Base-by-base conservation (phyloP, 1,140 invertebrate species). In the Drosophila bocqueti region DNA sequence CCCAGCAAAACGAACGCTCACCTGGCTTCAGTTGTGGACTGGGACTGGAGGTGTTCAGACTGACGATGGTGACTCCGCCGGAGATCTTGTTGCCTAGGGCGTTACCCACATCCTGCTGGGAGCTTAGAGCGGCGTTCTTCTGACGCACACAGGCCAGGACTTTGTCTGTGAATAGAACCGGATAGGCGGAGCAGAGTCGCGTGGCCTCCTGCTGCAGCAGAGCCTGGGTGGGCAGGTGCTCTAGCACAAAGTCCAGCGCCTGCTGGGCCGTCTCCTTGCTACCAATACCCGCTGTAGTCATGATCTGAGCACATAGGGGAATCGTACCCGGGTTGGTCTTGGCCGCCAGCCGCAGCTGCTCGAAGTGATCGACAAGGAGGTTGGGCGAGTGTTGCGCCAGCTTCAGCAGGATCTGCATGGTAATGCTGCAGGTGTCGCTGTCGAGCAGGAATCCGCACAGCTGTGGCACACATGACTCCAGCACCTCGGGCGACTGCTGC, bases 341-440 rank as follows among this genome's bases (percentile, higher is more conserved):
- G 6, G 95, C 95, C 2, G 95, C 95, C 62, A 95, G 93, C 76
- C 96, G 95, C 72, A 97, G 94, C 54, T 95, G 95, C 49, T 94
- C 93, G 31, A 96, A 93, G 90, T 97, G 95, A 91, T 96, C 96
- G 29, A 95, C 93, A 49, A 97, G 94, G 45, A 96, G 92, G 43
- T 95, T 93, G 0, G 96, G 95, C 46, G 95, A 94, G 50, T 95
- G 95, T 80, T 95, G 94, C 9, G 96, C 95, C 93, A 98, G 94
- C 83, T 96, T 95, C 4, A 96, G 93, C 84, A 98, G 95, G 34
- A 98, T 96, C 93, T 97, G 96, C 71, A 97, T 94, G 16, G 96
- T 95, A 49, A 95, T 65, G 96, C 89, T 95, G 95, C 92, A 57
- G 93, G 93, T 90, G 79, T 92, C 69, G 68, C 78, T 86, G 66